Evolutionary conservation across 2,888 invertebrate species (phyloP).

Genomic region (Mellilla xanthometata): DNA sequence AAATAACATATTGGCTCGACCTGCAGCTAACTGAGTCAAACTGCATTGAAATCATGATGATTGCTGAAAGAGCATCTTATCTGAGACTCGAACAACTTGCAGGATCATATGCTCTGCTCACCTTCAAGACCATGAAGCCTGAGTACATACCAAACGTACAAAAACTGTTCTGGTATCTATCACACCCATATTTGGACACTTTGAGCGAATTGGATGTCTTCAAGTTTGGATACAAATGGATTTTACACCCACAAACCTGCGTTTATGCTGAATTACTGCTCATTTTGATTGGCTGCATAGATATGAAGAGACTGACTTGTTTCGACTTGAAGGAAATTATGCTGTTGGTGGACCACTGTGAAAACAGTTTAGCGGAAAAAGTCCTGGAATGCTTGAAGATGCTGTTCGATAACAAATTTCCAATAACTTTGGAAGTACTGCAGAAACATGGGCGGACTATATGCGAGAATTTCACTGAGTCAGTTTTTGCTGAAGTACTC

Average conservation of each 20-base stretch:
- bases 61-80: slow-evolving; percentile 59
- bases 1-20: slow-evolving; percentile 61
- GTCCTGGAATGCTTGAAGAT: slow-evolving; percentile 53
- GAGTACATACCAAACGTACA: slow-evolving; percentile 51
- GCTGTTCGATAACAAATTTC: slow-evolving; percentile 33
- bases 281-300: slow-evolving; percentile 61
- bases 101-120: slow-evolving; percentile 54
- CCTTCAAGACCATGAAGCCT: slow-evolving; percentile 58
- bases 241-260: slow-evolving; percentile 45
- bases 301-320: slow-evolving; percentile 45
- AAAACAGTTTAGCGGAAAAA: slow-evolving; percentile 52
- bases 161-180: slow-evolving; percentile 67
- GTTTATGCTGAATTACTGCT: slow-evolving; percentile 52
- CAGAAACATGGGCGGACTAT: slow-evolving; percentile 37
- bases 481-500: slow-evolving; percentile 56
- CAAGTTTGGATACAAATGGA: slow-evolving; percentile 67
- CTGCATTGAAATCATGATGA: slow-evolving; percentile 59
- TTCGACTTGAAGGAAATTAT: slow-evolving; percentile 50
- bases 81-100: slow-evolving; percentile 48
- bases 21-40: slow-evolving; percentile 47
- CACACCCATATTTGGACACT: slow-evolving; percentile 60
- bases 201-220: slow-evolving; percentile 59
- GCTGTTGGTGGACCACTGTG: slow-evolving; percentile 39
- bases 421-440: slow-evolving; percentile 36
- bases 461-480: slow-evolving; percentile 50